Conservation (phyloP, 2,113 vertebrate genomes). For the Prinia subflava region DNA sequence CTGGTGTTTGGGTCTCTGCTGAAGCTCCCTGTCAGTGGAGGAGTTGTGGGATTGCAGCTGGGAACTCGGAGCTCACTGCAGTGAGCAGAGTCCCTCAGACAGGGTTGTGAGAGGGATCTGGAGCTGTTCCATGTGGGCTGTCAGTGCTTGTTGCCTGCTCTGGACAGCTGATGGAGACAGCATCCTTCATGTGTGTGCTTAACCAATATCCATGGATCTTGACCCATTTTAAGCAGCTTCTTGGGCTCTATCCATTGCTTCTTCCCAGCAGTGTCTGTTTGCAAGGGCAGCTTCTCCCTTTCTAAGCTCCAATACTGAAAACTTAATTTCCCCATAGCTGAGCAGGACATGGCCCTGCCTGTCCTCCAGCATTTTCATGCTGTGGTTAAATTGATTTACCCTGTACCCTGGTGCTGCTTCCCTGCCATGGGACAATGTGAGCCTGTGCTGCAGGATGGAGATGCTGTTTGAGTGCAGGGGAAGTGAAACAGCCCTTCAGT, state of each 20-base stretch:
- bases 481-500: not conserved
- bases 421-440: fast-evolving
- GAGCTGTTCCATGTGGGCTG: fast-evolving
- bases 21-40: not conserved
- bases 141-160: not conserved
- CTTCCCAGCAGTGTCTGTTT: not conserved
- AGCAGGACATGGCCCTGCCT: fast-evolving
- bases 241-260: not conserved
- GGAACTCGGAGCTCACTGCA: fast-evolving
- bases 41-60: not conserved
- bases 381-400: not conserved
- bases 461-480: not conserved
- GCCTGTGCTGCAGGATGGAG: not conserved
- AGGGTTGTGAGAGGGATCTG: fast-evolving
- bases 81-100: not conserved
- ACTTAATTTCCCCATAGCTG: not conserved
- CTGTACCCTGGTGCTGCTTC: not conserved
- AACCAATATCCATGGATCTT: fast-evolving
- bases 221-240: not conserved
- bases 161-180: not conserved
- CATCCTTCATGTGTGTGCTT: not conserved
- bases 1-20: not conserved
- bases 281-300: not conserved
- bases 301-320: not conserved
- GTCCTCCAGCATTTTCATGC: not conserved